Evolutionary conservation across 2,113 vertebrate species (phyloP).

Genomic region (Tautogolabrus adspersus): DNA sequence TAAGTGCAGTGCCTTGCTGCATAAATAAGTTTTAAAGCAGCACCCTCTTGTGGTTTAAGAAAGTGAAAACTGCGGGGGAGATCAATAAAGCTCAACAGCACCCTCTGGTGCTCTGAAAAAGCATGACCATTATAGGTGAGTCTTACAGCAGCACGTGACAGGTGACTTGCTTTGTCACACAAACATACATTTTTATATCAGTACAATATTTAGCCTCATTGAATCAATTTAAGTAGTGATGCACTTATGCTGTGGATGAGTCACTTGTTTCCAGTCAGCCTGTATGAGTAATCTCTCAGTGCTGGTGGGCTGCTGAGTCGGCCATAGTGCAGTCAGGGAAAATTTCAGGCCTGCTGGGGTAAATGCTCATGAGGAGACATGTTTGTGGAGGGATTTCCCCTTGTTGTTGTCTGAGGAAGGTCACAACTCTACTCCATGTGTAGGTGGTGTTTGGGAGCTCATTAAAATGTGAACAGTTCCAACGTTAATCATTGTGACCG

Average conservation of each 20-base stretch:
- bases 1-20: slow-evolving; percentile 32
- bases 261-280: slow-evolving; percentile 47
- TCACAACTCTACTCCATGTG: background rate
- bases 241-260: slow-evolving; percentile 42
- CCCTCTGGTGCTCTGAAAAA: slow-evolving; percentile 45
- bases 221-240: slow-evolving; percentile 5
- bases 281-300: slow-evolving; percentile 51
- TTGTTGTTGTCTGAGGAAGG: slow-evolving; percentile 2
- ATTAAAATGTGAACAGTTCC: background rate
- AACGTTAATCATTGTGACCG: background rate
- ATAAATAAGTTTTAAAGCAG: slow-evolving; percentile 26
- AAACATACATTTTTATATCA: background rate
- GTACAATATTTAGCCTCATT: background rate
- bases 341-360: slow-evolving; percentile 7
- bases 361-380: background rate
- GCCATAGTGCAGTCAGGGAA: slow-evolving; percentile 29
- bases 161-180: slow-evolving; percentile 10
- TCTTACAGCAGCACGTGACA: background rate
- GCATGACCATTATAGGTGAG: background rate
- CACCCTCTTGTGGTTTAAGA: slow-evolving; percentile 73
- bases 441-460: background rate
- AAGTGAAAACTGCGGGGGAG: background rate
- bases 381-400: slow-evolving; percentile 49
- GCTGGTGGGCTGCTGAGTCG: slow-evolving; percentile 38
- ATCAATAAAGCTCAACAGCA: slow-evolving; percentile 36